phyloP scores from a whole-genome alignment of 1,140 invertebrate species.

The Trichonephila clavata region DNA sequence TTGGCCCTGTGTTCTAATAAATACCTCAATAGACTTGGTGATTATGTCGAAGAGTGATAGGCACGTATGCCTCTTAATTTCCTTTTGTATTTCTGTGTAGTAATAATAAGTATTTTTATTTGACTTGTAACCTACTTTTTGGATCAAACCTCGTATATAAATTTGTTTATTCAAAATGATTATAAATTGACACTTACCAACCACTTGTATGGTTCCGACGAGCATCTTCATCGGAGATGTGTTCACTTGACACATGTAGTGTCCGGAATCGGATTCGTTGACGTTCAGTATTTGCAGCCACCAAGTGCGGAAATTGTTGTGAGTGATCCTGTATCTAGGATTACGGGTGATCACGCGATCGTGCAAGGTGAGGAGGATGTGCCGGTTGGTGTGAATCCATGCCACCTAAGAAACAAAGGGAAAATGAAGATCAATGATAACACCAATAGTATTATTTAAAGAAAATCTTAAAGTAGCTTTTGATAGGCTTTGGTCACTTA shows the following conservation, averaged over 20 bases:
- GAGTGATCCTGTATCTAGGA: slow-evolving; percentile 88
- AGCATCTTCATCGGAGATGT: slow-evolving; percentile 92
- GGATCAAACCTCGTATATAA: too few species aligned
- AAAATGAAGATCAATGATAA: not conserved
- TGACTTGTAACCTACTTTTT: too few species aligned
- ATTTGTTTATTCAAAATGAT: too few species aligned
- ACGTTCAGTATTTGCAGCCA: slow-evolving; percentile 93
- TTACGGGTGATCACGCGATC: slow-evolving; percentile 94
- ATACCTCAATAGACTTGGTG: too few species aligned
- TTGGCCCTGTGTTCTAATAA: too few species aligned
- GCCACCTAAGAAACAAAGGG: slow-evolving; percentile 85
- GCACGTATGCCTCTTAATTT: too few species aligned
- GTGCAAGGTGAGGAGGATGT: slow-evolving; percentile 94
- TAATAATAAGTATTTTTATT: too few species aligned
- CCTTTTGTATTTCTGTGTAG: too few species aligned
- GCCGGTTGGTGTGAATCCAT: slow-evolving; percentile 93
- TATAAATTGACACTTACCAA: slow-evolving; percentile 85
- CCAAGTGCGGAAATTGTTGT: slow-evolving; percentile 94
- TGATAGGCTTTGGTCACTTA: too few species aligned
- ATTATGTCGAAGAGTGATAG: too few species aligned
- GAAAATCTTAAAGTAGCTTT: too few species aligned
- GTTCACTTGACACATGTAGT: slow-evolving; percentile 91
- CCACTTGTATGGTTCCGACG: slow-evolving; percentile 92
- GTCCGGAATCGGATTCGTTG: slow-evolving; percentile 93
- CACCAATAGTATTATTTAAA: too few species aligned